Evolutionary conservation across 2,888 invertebrate genomes (phyloP), one percentile per base, ranked within the genome.

Genomic region (Latrodectus elegans): DNA sequence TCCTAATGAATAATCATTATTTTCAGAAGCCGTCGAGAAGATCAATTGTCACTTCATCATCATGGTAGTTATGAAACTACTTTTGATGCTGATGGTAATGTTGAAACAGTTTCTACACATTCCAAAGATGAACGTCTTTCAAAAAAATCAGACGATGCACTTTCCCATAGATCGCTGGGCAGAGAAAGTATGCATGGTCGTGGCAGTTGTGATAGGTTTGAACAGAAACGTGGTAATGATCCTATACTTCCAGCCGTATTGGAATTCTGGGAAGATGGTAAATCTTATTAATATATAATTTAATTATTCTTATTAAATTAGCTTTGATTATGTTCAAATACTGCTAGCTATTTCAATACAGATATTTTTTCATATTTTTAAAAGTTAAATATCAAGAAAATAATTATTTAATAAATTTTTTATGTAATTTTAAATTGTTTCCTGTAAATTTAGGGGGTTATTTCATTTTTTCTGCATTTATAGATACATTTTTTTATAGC

Each of bases 171-270:
- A 49, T 88, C 89, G 51, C 55, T 89, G 52, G 89, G 87, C 0
- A 76, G 87, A 14, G 89, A 89, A 60, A 89, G 88, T 38, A 70
- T 73, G n/a, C 88, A 83, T 53, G 88, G 88, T 38, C 74, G 83
- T 26, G 73, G 88, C 14, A 86, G 84, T 60, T 82, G 64, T 14
- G 88, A 89, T 4, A 83, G 84, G 22, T 84, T 81, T 71, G 88
- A 89, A 8, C 84, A 81, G 74, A 84, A 89, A 73, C 87, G 90
- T 38, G 96, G 96, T 4, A 95, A 95, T 90, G 97, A 97, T 93
- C 95, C 97, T 38, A 97, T 97, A 91, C 94, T 99, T 90, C 99
- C 99, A 8, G 98, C 98, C 0, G 97, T 97, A 38, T 93, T 99
- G 90, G 98, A 98, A 93, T 97, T 98, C 92, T 95, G 97, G 49